A percentile compares a stretch with the other conserved stretches of the same genome.
Conservation (phyloP, 2,113 vertebrate species). For the Paradisaea rubra region DNA sequence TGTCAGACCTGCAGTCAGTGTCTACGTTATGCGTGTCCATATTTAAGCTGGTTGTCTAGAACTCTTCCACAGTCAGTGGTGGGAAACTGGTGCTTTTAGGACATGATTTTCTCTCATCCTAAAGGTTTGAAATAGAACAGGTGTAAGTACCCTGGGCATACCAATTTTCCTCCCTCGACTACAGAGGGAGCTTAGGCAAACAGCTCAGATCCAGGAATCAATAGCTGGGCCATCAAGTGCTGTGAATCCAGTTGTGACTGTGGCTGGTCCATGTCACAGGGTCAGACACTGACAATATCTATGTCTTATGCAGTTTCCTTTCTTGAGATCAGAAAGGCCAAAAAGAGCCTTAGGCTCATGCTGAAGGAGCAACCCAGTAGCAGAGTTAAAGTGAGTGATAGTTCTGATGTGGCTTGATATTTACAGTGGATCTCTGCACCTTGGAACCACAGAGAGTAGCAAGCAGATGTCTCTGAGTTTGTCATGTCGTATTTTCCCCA, state of each 20-base stretch:
- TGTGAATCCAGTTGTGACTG: not conserved
- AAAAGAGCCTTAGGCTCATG: not conserved
- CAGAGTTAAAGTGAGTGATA: not conserved
- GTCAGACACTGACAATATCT: not conserved
- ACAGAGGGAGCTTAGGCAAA: not conserved
- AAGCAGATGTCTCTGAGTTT: not conserved
- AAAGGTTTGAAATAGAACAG: not conserved
- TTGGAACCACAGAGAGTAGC: not conserved
- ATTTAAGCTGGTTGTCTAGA: not conserved
- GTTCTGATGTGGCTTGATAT: not conserved
- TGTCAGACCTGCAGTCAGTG: not conserved
- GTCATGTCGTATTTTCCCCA: fast-evolving
- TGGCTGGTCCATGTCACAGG: fast-evolving
- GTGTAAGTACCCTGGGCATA: not conserved
- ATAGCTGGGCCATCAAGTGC: not conserved
- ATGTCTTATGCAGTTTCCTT: fast-evolving
- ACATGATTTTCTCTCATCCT: not conserved
- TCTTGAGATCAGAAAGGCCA: not conserved
- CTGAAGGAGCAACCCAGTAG: not conserved
- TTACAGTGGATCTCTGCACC: not conserved
- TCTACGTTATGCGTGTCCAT: not conserved
- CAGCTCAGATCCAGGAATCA: not conserved
- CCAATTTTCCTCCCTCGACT: not conserved
- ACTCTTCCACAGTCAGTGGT: not conserved
- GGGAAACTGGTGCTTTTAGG: not conserved